These are phyloP conservation scores for Trachelus iudaicus DNA, from an alignment of 2,888 invertebrate species.

Conservation along the genomic window DNA sequence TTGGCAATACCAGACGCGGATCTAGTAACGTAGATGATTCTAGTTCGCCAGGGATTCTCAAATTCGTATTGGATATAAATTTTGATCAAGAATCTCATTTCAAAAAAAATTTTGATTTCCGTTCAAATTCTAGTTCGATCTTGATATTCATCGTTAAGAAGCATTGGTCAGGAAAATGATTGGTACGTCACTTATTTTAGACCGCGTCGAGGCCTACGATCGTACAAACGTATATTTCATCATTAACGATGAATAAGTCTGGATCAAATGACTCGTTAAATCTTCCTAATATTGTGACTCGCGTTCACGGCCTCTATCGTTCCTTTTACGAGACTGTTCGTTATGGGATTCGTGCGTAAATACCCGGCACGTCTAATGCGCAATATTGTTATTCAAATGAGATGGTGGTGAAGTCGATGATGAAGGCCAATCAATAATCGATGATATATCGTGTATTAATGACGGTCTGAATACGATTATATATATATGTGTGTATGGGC, in stretches of 20 bases:
- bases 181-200: neutral
- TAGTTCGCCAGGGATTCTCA: neutral
- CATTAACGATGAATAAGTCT: neutral
- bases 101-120: neutral
- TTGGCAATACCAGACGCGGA: neutral
- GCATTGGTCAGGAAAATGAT: neutral
- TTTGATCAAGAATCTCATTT: neutral
- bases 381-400: slow-evolving; percentile 61
- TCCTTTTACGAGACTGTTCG: neutral
- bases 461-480: slow-evolving; percentile 39
- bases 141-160: neutral
- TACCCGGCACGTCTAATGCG: slow-evolving; percentile 4
- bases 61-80: neutral
- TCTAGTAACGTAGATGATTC: neutral
- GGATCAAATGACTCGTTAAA: slow-evolving; percentile 47
- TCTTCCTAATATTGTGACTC: slow-evolving; percentile 52
- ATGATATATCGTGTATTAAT: slow-evolving; percentile 53
- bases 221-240: neutral
- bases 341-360: neutral
- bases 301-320: neutral
- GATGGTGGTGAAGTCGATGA: slow-evolving; percentile 14
- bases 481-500: slow-evolving; percentile 25
- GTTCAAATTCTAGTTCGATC: neutral
- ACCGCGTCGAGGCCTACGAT: neutral
- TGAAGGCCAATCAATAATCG: slow-evolving; percentile 27